A percentile compares a stretch with the other conserved stretches of the same genome.
These are phyloP conservation scores for Sphaeridia pumilis DNA, from an alignment of 2,888 invertebrate species.

Conservation along the genomic window DNA sequence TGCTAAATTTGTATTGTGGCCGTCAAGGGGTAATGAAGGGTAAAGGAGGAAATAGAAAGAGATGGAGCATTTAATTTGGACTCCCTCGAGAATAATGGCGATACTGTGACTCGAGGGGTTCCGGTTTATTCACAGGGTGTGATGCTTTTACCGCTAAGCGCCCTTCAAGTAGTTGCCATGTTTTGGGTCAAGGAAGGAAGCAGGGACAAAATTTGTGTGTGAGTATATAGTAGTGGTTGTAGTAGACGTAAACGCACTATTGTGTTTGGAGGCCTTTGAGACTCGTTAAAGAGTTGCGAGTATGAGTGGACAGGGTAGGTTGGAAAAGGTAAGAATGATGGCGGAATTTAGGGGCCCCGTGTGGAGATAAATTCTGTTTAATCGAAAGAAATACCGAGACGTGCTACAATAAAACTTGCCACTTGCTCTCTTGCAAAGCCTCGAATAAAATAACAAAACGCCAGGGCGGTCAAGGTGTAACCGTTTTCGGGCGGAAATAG, in stretches of 20 bases:
- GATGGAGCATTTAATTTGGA: conserved; percentile 15
- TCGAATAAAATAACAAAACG: too few species aligned
- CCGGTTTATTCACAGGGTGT: conserved; percentile 20
- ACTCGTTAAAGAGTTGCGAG: conserved; percentile 2
- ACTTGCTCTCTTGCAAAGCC: conserved; percentile 20
- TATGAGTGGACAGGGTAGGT: background rate
- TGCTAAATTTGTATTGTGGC: too few species aligned
- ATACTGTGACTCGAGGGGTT: conserved; percentile 9
- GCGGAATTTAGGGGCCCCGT: conserved; percentile 33
- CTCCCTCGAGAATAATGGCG: conserved; percentile 4
- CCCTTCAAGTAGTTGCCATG: background rate
- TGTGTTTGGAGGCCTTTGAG: background rate
- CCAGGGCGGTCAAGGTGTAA: too few species aligned
- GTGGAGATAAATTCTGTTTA: conserved; percentile 37
- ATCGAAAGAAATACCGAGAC: conserved; percentile 34
- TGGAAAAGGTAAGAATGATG: conserved; percentile 18
- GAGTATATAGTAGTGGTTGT: background rate
- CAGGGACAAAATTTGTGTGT: conserved; percentile 11
- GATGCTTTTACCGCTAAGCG: too few species aligned
- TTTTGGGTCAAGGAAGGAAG: conserved; percentile 3
- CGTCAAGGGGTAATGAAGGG: conserved; percentile 4
- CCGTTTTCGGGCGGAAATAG: background rate
- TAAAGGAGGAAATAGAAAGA: conserved; percentile 4
- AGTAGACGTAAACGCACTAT: background rate
- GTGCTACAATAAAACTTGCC: conserved; percentile 34